These are phyloP conservation scores for Turritopsis rubra DNA, from an alignment of 30 jellyfish, hydroid and myxozoan genomes.

Conservation along the genomic window DNA sequence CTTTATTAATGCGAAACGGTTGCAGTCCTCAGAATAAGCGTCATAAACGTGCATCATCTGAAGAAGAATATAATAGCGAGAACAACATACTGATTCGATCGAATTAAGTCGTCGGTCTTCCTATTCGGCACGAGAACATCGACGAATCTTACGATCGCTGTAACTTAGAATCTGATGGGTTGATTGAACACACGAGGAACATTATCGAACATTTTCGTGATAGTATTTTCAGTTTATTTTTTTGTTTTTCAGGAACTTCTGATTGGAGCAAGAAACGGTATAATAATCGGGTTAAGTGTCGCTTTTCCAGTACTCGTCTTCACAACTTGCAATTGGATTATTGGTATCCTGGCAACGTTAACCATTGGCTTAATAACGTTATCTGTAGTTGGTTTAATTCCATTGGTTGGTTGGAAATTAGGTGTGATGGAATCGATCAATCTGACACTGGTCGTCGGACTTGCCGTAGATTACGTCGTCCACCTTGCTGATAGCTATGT, in stretches of 20 bases:
- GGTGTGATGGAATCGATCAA: conserved; percentile 95
- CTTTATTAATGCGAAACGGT: no score
- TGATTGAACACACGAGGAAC: no score
- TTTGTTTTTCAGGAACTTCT: conserved; percentile 90
- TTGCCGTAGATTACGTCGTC: conserved; percentile 91
- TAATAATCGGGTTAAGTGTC: conserved; percentile 60
- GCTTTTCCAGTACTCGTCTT: conserved; percentile 90
- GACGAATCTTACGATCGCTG: no score
- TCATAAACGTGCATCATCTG: no score
- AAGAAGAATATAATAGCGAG: no score
- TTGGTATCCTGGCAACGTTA: conserved; percentile 83
- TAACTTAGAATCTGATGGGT: no score
- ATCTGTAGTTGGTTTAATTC: conserved; percentile 89
- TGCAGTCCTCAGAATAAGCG: no score
- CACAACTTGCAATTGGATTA: conserved; percentile 93
- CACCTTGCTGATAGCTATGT: conserved; percentile 96
- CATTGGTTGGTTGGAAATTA: conserved; percentile 92
- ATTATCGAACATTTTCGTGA: background rate
- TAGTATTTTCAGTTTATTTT: no score
- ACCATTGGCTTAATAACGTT: conserved; percentile 75
- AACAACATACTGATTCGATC: no score
- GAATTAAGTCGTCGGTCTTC: no score
- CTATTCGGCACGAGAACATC: no score
- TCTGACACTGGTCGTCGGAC: conserved; percentile 91
- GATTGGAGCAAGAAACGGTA: conserved; percentile 91